Base-by-base conservation (phyloP, 2,888 invertebrate species). In the Apodemia hepburni region DNA sequence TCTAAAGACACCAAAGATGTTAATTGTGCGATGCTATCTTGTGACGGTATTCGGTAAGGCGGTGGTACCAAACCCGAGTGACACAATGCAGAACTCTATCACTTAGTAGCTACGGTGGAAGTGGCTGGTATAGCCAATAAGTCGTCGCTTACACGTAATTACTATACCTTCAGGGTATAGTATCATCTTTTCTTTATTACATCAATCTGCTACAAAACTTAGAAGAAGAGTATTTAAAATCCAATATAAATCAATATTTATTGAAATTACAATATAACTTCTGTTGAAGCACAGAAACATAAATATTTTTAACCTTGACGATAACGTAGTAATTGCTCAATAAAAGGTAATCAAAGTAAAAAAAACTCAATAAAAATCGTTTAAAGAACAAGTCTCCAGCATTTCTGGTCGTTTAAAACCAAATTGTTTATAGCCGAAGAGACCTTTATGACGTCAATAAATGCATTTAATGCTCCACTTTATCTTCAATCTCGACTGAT, bases 401-500 rank as follows among this genome's bases (percentile, higher is more conserved):
- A 17, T 45, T n/a, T 6, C n/a, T 45, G 45, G n/a, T 17, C 51
- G 11, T 42, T 42, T 15, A 15, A 42, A 22, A 8, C 51, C 27
- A 51, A 51, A 51, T 51, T 22, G 51, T 51, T 51, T 51, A 22
- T 54, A 17, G 45, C 15, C 45, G 54, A 29, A 27, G 54, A 22
- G 54, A 12, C 54, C 54, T 54, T 54, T 27, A 58, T 67, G 66
- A 68, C 66, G 64, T 68, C 65, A 61, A 62, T 60, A 59, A 64
- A 62, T 65, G 62, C 59, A 65, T 60, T 65, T 58, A 59, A 61
- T 65, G 66, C 45, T 62, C 66, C 63, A 66, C 61, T 65, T 72
- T 69, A 71, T 71, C 70, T 65, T 64, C 64, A 70, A 70, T 72
- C 70, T 73, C 66, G 63, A 63, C 66, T 65, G 69, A 69, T 67